Evolutionary conservation across 2,113 vertebrate genomes (phyloP).

Genomic region (Zeus faber): DNA sequence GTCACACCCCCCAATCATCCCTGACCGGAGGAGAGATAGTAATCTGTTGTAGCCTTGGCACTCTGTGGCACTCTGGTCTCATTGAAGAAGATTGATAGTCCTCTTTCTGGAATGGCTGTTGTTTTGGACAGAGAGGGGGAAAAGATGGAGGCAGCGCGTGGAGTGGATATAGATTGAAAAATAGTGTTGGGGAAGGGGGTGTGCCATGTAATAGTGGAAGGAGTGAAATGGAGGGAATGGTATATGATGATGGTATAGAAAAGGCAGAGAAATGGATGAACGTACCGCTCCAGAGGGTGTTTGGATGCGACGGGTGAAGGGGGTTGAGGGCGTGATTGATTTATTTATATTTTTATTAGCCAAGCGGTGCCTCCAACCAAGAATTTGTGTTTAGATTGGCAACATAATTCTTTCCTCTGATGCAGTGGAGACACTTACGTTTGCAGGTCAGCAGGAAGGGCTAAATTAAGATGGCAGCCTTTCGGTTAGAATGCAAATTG

Average conservation of each 20-base stretch:
- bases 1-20: constrained; percentile 30
- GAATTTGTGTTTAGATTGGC: constrained; percentile 17
- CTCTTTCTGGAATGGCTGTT: constrained; percentile 57
- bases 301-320: too few relatives aligned
- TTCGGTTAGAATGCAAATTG: neutral
- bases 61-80: constrained; percentile 49
- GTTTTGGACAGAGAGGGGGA: constrained; percentile 53
- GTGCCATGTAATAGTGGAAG: neutral
- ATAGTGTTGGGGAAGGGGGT: too few relatives aligned
- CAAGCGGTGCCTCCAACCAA: constrained; percentile 6
- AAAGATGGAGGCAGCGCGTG: neutral
- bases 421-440: neutral
- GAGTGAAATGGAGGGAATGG: neutral
- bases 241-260: neutral
- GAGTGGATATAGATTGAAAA: constrained; percentile 34
- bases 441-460: neutral
- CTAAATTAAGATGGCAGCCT: neutral
- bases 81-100: constrained; percentile 70
- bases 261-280: neutral
- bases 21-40: constrained; percentile 57
- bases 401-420: constrained; percentile 8
- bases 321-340: constrained; percentile 17
- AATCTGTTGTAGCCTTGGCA: constrained; percentile 63
- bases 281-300: too few relatives aligned
- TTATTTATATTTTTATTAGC: constrained; percentile 46